These are phyloP conservation scores for Ranitomeya variabilis DNA, from an alignment of 2,113 vertebrate genomes.

Conservation along the genomic window DNA sequence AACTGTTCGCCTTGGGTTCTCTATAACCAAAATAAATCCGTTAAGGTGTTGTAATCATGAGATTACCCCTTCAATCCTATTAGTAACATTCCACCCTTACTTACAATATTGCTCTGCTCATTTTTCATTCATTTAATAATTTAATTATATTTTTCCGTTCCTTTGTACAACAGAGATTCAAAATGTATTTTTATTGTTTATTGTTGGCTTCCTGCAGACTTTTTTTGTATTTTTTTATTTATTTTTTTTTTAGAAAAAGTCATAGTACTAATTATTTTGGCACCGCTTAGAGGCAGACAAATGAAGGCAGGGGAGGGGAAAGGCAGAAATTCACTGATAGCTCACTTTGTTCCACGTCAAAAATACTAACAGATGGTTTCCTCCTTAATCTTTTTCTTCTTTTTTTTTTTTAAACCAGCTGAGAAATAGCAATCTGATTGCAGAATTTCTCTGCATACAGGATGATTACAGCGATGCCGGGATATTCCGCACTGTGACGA, in stretches of 20 bases:
- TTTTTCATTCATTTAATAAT: background rate
- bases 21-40: background rate
- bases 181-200: background rate
- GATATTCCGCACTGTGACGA: background rate
- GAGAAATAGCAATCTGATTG: slow-evolving; percentile 46
- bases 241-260: background rate
- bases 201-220: background rate
- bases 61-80: background rate
- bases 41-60: background rate
- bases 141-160: background rate
- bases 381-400: slow-evolving; percentile 13
- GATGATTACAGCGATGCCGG: background rate
- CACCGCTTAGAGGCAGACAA: slow-evolving; percentile 18
- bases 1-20: too few species aligned
- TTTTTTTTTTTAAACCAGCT: slow-evolving; percentile 22
- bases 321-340: background rate
- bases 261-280: slow-evolving; percentile 35
- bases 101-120: background rate
- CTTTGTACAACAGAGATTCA: background rate
- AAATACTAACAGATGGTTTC: slow-evolving; percentile 48
- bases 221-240: background rate
- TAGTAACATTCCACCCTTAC: slow-evolving; percentile 4
- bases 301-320: background rate
- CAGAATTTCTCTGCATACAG: slow-evolving; percentile 24
- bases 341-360: slow-evolving; percentile 40